Evolutionary conservation across 1,140 invertebrate species (phyloP).

Genomic region (Neoseiulus cucumeris): DNA sequence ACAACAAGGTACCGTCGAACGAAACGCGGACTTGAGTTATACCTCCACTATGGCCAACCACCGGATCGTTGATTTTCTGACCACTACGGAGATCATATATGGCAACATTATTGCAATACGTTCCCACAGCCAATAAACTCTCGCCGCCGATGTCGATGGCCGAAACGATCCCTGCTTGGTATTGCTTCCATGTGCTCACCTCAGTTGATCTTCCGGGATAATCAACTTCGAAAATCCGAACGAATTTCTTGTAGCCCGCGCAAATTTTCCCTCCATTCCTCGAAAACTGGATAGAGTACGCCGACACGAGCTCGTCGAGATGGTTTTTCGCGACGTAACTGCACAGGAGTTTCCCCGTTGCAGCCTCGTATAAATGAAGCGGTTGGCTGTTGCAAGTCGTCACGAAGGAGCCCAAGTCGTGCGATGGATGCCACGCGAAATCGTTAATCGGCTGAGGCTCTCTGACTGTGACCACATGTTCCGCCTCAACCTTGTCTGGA

Average conservation of each 20-base stretch:
- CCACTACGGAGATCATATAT: not conserved
- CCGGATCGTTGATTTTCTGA: not conserved
- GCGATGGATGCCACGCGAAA: not conserved
- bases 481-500: not conserved
- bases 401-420: not conserved
- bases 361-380: not conserved
- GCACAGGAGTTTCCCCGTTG: not conserved
- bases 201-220: not conserved
- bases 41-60: not conserved
- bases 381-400: not conserved
- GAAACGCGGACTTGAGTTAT: not conserved
- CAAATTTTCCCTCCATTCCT: not conserved
- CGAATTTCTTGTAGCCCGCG: conserved; percentile 2
- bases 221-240: not conserved
- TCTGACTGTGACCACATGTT: not conserved
- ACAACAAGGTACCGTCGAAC: not conserved
- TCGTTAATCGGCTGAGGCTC: not conserved
- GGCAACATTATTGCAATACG: not conserved
- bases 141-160: not conserved
- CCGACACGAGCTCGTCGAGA: not conserved
- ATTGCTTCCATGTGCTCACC: not conserved
- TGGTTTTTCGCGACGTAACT: conserved; percentile 8
- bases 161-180: not conserved
- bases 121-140: not conserved
- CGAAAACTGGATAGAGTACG: not conserved